Base-by-base conservation (phyloP, 2,888 invertebrate species). In the Athalia cordata region DNA sequence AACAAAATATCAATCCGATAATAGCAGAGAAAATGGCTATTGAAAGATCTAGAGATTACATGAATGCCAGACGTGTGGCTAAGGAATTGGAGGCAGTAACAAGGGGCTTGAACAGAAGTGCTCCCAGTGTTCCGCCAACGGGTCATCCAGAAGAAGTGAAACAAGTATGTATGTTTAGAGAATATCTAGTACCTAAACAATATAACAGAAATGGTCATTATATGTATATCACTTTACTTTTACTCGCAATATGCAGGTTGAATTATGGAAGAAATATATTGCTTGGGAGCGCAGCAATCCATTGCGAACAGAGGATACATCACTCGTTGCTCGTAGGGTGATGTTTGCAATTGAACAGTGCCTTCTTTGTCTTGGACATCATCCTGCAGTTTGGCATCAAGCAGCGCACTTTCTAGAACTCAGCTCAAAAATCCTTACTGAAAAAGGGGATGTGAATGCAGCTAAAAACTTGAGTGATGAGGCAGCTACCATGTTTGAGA, bases 321-420 rank as follows among this genome's bases (percentile, higher is more conserved):
- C 98, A 0, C 91, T 98, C 8, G 95, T 99, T 8, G 98, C 98
- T 0, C 94, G 97, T 76, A 92, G 99, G 81, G 99, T 99, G 0
- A 98, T 99, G 95, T 99, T 99, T 92, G 99, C 99, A 0, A 98
- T 99, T 81, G 99, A 99, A 88, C 99, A 99, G 90, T 98, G 99
- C 84, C 91, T 99, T 68, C 91, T 99, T 65, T 99, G 99, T 87
- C 92, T 99, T 55, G 98, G 98, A 0, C 99, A 99, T 91, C 98
- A 99, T 90, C 98, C 99, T 0, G 99, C 99, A 82, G 97, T 99
- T 79, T 99, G 99, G 99, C 97, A 98, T 90, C 99, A 99, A 91
- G 99, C 99, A 0, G 98, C 99, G 0, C 96, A 98, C 88, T 99
- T 98, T 91, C 92, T 99, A 67, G 99, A 99, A 90, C 95, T 97